Evolutionary conservation across 1,140 invertebrate species (phyloP).

Genomic region (Euura lappo): DNA sequence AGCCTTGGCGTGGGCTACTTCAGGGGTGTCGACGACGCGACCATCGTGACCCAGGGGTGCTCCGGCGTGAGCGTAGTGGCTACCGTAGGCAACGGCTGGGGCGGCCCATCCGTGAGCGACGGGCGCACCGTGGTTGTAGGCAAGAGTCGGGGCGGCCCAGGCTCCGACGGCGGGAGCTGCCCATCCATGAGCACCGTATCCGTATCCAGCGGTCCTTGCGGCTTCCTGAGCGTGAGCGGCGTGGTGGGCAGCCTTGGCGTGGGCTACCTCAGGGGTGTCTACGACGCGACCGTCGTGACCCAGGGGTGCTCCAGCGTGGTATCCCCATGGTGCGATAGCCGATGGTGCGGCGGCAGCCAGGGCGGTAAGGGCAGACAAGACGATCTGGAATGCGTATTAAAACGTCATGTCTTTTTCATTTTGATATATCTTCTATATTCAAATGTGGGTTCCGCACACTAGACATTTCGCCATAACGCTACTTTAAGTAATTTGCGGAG

Average conservation of each 20-base stretch:
- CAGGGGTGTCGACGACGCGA: slow-evolving; percentile 58
- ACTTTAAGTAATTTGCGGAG: too few relatives aligned
- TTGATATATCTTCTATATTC: too few relatives aligned
- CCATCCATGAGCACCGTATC: slow-evolving; percentile 35
- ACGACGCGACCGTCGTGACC: slow-evolving; percentile 58
- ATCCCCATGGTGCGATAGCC: slow-evolving; percentile 4
- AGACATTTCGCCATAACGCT: too few relatives aligned
- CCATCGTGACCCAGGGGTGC: slow-evolving; percentile 34
- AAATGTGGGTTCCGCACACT: too few relatives aligned
- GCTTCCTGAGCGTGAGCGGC: slow-evolving; percentile 56
- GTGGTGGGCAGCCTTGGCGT: slow-evolving; percentile 62
- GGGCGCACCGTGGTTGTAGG: slow-evolving; percentile 19
- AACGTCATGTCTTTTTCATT: too few relatives aligned
- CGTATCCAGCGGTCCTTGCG: slow-evolving; percentile 5
- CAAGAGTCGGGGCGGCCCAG: slow-evolving; percentile 18
- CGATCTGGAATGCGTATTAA: slow-evolving; percentile 30
- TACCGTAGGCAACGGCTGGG: neutral
- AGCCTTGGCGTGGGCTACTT: slow-evolving; percentile 63
- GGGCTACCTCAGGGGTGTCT: slow-evolving; percentile 64
- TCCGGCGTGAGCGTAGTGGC: slow-evolving; percentile 1
- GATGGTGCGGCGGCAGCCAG: slow-evolving; percentile 38
- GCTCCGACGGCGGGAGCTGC: slow-evolving; percentile 32
- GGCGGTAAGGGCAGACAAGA: slow-evolving; percentile 39
- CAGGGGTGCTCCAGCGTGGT: slow-evolving; percentile 34
- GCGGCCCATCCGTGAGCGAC: slow-evolving; percentile 2